phyloP scores from a whole-genome alignment of 2,113 vertebrate species.

The Epinephelus moara region DNA sequence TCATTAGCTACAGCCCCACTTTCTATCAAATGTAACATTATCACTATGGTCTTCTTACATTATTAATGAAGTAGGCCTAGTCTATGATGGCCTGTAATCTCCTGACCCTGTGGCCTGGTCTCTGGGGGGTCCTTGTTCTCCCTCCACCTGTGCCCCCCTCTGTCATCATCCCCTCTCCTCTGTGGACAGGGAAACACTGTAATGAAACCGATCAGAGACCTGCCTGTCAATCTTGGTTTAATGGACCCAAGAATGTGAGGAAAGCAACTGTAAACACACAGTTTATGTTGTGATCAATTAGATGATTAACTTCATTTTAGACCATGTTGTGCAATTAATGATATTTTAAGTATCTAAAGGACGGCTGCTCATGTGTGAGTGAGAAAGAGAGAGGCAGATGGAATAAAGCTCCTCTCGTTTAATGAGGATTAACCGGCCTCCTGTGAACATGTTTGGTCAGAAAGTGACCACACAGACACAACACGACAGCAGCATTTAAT shows the following conservation, averaged over 20 bases:
- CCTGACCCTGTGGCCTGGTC: slow-evolving; percentile 48
- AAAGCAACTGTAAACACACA: neutral
- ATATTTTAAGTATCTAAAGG: neutral
- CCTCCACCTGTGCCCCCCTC: slow-evolving; percentile 26
- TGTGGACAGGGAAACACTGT: slow-evolving; percentile 35
- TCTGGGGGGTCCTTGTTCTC: slow-evolving; percentile 48
- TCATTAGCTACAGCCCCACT: neutral
- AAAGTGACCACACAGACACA: slow-evolving; percentile 35
- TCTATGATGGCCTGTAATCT: slow-evolving; percentile 45
- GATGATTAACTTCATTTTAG: neutral
- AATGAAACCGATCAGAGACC: slow-evolving; percentile 54
- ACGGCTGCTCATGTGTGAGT: neutral
- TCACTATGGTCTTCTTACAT: slow-evolving; percentile 26
- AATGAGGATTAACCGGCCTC: slow-evolving; percentile 54
- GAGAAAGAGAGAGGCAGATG: slow-evolving; percentile 50
- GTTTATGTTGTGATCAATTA: neutral
- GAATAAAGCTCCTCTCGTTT: slow-evolving; percentile 30
- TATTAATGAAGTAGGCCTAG: neutral
- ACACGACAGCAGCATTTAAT: slow-evolving; percentile 6
- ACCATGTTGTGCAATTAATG: neutral
- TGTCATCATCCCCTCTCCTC: slow-evolving; percentile 34
- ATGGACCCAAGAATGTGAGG: neutral
- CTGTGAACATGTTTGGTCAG: slow-evolving; percentile 6
- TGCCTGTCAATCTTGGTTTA: slow-evolving; percentile 40
- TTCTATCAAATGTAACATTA: slow-evolving; percentile 26